Evolutionary conservation across 2,797 vertebrate species (phyloP).

Genomic region (Steatocranus sp.): DNA sequence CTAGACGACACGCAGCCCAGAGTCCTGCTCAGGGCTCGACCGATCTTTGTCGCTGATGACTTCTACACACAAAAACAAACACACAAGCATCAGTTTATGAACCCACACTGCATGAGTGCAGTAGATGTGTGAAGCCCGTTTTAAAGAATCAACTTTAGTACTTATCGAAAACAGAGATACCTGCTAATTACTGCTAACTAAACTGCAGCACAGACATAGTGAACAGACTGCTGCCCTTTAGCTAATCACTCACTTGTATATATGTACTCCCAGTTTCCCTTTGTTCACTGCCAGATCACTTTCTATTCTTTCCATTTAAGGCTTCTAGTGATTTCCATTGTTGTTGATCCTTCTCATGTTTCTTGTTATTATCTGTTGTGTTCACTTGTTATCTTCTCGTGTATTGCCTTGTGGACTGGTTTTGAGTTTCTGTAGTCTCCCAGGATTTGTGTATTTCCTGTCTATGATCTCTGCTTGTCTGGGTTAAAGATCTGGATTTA

Average conservation of each 20-base stretch:
- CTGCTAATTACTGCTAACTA: not conserved
- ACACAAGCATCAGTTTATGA: not conserved
- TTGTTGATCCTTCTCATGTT: not conserved
- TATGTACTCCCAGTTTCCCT: not conserved
- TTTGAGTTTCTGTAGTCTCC: not conserved
- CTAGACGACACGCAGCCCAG: conserved; percentile 89
- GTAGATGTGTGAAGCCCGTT: not conserved
- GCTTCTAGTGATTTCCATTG: not conserved
- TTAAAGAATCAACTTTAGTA: not conserved
- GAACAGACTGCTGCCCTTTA: not conserved
- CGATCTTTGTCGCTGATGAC: conserved; percentile 90
- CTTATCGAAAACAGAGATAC: not conserved
- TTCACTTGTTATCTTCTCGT: not conserved
- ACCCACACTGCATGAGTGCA: not conserved
- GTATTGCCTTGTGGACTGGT: not conserved
- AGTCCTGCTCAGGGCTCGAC: conserved; percentile 90
- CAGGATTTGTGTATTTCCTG: not conserved
- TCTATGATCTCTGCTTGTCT: not conserved
- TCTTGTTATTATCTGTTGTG: not conserved
- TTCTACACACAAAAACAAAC: conserved; percentile 73
- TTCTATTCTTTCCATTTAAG: not conserved
- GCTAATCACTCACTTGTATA: not conserved
- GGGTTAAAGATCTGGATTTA: not conserved
- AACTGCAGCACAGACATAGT: not conserved
- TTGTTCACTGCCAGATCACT: not conserved